Base-by-base conservation (phyloP, 2,113 vertebrate species). In the Symphodus melops region DNA sequence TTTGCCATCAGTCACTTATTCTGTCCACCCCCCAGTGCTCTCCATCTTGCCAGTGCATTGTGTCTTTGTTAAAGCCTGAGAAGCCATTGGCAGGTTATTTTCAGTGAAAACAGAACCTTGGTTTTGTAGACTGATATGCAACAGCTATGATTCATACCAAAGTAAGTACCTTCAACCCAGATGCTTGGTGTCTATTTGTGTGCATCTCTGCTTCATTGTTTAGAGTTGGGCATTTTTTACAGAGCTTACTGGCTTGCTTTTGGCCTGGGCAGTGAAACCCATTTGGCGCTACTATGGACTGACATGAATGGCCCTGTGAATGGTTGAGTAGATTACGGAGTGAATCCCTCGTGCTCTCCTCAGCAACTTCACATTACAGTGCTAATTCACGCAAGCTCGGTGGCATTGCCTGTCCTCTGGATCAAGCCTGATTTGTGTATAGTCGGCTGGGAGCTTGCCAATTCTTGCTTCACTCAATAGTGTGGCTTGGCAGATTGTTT, bases 261-360 rank as follows among this genome's bases (percentile, higher is more conserved):
- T 84, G 93, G 91, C 78, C 75, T 46, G 84, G 86, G 91, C 79
- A 76, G 44, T 90, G 89, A 91, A 90, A 85, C 75, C 85, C 87
- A 91, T 94, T 95, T 93, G 86, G 85, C 86, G 92, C 92, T 92
- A 93, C 92, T 91, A 81, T 90, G 80, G 92, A 88, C 79, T 85
- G 91, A 93, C 87, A 79, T 79, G 77, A 89, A 81, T 83, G 83
- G 85, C 89, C 77, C 91, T 78, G 88, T 80, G 83, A 91, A 86
- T 82, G 74, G 81, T 72, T 73, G 82, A 88, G 64, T 89, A 91
- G 90, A 92, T 92, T 91, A 93, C 88, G 86, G 87, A 87, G 56
- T 62, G 49, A 90, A 86, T 91, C 82, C 86, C 72, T 25, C 48
- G 63, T 55, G 85, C 78, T 82, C 81, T 23, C 81, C 63, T 79